Evolutionary conservation across 2,888 invertebrate species (phyloP), one percentile per base, ranked within the genome.

Genomic region (Rapana venosa): DNA sequence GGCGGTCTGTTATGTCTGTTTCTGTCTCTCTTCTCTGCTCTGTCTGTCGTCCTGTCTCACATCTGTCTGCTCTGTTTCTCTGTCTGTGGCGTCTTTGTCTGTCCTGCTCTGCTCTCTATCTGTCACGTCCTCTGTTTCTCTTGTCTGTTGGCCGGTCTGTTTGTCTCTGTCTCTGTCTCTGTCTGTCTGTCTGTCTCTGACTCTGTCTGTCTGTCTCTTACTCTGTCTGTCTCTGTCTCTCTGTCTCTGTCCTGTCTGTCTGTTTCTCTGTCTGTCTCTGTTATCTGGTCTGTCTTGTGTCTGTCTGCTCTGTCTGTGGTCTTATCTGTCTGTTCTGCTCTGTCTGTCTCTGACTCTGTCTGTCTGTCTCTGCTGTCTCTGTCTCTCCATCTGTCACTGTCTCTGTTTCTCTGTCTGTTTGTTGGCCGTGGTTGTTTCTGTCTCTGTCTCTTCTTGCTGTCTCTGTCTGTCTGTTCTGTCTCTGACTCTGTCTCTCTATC

Each of bases 351-450:
- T 66, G 61, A 0, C 36, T 15, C n/a, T n/a, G n/a, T 32, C 17
- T 26, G 2, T 47, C 61, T 32, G 8, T 35, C 35, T 32, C 81
- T 35, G 1, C n/a, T n/a, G n/a, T 66, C 88, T 81, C 81, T 81
- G 6, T 35, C 81, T 81, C 36, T 81, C 81, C 35, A 6, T 81
- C 35, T 81, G 1, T 35, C 22, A 13, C 15, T 35, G 1, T 17
- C 81, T 36, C 1, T 88, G 5, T 83, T 32, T 32, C 88, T 83
- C 30, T 79, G 32, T 58, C 84, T 88, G 17, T n/a, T 84, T 58
- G 83, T 88, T 22, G 35, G 32, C 30, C 47, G n/a, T n/a, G n/a
- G n/a, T n/a, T n/a, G n/a, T 47, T 8, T 47, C 47, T 47, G 56
- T 36, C 35, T 58, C 74, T 79, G 58, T 88, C 22, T 74, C 17